These are phyloP conservation scores for Hippoglossus hippoglossus DNA, from an alignment of 2,797 vertebrate species.

Conservation along the genomic window DNA sequence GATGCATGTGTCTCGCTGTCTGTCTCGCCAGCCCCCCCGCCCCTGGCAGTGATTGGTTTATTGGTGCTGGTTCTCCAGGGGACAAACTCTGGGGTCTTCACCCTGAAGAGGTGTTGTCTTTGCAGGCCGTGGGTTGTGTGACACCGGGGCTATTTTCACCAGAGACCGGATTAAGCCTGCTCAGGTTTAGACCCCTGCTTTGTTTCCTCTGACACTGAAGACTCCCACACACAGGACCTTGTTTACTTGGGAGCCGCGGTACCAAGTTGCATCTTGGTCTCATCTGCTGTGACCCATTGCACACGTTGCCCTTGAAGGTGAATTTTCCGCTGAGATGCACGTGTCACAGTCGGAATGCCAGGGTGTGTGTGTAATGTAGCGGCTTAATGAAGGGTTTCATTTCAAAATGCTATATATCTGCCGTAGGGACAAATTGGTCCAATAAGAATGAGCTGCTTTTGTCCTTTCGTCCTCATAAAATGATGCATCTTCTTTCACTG, in stretches of 20 bases:
- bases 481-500: constrained; percentile 18
- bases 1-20: constrained; percentile 52
- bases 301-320: constrained; percentile 66
- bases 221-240: constrained; percentile 62
- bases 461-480: constrained; percentile 33
- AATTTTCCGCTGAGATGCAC: constrained; percentile 46
- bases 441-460: constrained; percentile 47
- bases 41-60: constrained; percentile 36
- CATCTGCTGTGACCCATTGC: constrained; percentile 60
- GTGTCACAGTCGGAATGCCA: constrained; percentile 43
- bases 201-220: constrained; percentile 73
- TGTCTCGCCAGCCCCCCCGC: constrained; percentile 20
- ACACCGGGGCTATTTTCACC: constrained; percentile 70
- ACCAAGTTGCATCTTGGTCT: constrained; percentile 65
- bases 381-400: constrained; percentile 51
- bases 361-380: constrained; percentile 42
- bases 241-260: constrained; percentile 53
- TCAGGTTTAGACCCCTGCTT: constrained; percentile 78
- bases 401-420: constrained; percentile 48
- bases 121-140: constrained; percentile 64
- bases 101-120: constrained; percentile 74
- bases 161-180: constrained; percentile 77
- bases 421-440: constrained; percentile 47
- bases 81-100: constrained; percentile 55
- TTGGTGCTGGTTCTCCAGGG: constrained; percentile 54